phyloP scores from a whole-genome alignment of 2,888 invertebrate genomes.

The Amphipyra tragopoginis region DNA sequence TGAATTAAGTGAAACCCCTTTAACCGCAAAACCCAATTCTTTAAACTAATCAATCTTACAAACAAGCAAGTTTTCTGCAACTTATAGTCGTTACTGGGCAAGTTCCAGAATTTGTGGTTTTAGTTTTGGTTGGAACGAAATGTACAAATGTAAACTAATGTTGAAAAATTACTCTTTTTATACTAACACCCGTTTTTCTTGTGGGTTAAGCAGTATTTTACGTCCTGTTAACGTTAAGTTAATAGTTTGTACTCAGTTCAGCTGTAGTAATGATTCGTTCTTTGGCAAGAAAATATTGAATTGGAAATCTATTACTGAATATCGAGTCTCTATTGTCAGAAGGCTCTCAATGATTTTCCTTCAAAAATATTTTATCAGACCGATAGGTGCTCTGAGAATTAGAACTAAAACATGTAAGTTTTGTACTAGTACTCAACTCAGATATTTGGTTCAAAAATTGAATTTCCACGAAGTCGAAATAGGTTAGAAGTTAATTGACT shows the following conservation, averaged over 20 bases:
- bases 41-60: slow-evolving; percentile 54
- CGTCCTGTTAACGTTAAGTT: slow-evolving; percentile 1
- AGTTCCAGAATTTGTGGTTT: slow-evolving; percentile 50
- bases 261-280: background rate
- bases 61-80: slow-evolving; percentile 39
- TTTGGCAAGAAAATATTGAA: background rate
- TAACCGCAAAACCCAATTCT: slow-evolving; percentile 34
- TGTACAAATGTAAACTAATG: slow-evolving; percentile 37
- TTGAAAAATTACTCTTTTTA: slow-evolving; percentile 31
- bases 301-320: slow-evolving; percentile 1
- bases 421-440: background rate
- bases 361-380: slow-evolving; percentile 13
- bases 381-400: background rate
- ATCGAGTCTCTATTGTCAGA: slow-evolving; percentile 5
- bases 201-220: background rate
- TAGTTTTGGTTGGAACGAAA: slow-evolving; percentile 39
- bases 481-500: slow-evolving; percentile 1
- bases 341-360: slow-evolving; percentile 12
- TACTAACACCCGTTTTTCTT: slow-evolving; percentile 15
- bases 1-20: slow-evolving; percentile 31
- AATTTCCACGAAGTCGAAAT: background rate
- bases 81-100: slow-evolving; percentile 44
- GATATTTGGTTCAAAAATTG: slow-evolving; percentile 1
- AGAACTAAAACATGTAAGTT: slow-evolving; percentile 1
- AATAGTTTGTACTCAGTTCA: slow-evolving; percentile 3